Evolutionary conservation across 2,113 vertebrate genomes (phyloP), one percentile per base, ranked within the genome.

Genomic region (Vulpes vulpes): DNA sequence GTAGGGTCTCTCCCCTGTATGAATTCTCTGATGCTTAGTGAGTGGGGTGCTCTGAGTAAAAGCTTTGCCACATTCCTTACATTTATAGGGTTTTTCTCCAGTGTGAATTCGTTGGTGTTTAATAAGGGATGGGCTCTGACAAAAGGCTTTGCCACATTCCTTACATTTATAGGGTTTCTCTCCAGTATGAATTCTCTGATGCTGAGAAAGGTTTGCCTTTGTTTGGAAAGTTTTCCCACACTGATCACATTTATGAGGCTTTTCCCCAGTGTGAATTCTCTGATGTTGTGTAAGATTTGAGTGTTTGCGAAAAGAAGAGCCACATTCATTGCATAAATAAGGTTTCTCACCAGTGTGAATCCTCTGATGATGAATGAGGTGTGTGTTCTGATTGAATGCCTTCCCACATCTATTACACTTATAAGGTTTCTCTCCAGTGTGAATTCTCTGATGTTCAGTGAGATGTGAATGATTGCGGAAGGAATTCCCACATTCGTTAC

Each of bases 51-150:
- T 98, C 82, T 98, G 96, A 49, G 93, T 95, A 74, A 98, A 98
- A 20, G 97, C 96, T 91, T 97, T 97, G 30, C 98, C 96, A 95
- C 96, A 98, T 22, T 97, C 97, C 67, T 96, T 81, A 81, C 97
- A 98, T 23, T 96, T 86, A 43, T 98, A 98, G 0, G 98, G 98
- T 64, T 97, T 98, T 53, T 98, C 98, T n/a, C 98, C 98, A 5
- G 97, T 97, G 57, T 98, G 98, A 55, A 98, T 98, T 80, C 97
- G 62, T 51, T 96, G 80, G 71, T 98, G 98, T 91, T 97, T 97
- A 71, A 96, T 97, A 9, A 98, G 97, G 53, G 95, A 96, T 2
- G 96, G 96, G 53, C 95, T 97, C 69, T 98, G 97, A 86, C 96
- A 97, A 74, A 98, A 98, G 0, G 97, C 94, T 88, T 98, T 98